phyloP scores from a whole-genome alignment of 2,888 invertebrate genomes.

The Hesperia comma region DNA sequence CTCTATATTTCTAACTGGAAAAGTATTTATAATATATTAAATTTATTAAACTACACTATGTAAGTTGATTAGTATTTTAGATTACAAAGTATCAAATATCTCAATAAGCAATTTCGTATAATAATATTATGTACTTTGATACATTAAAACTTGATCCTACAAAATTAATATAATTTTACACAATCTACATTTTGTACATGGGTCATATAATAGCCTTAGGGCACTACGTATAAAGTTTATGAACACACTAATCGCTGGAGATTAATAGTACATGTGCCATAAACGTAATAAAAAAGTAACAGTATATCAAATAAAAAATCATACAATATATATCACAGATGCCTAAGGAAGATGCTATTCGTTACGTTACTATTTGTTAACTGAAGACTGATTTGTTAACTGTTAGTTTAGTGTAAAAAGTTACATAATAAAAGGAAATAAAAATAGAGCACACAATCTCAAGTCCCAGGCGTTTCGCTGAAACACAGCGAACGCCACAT shows the following conservation, averaged over 20 bases:
- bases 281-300: slow-evolving; percentile 35
- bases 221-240: slow-evolving; percentile 45
- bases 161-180: slow-evolving; percentile 50
- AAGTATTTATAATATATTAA: background rate
- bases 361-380: slow-evolving; percentile 62
- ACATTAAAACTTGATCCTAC: slow-evolving; percentile 11
- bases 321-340: slow-evolving; percentile 79
- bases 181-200: slow-evolving; percentile 68
- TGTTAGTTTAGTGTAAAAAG: slow-evolving; percentile 56
- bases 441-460: slow-evolving; percentile 71
- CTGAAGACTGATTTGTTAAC: too few relatives aligned
- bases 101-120: slow-evolving; percentile 12
- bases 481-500: slow-evolving; percentile 29
- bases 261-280: slow-evolving; percentile 47
- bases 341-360: slow-evolving; percentile 76
- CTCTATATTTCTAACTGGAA: background rate
- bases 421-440: slow-evolving; percentile 47
- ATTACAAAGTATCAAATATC: slow-evolving; percentile 26
- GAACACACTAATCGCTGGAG: slow-evolving; percentile 47
- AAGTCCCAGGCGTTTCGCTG: slow-evolving; percentile 47
- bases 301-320: slow-evolving; percentile 51
- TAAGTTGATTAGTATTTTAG: slow-evolving; percentile 40
- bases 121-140: slow-evolving; percentile 11
- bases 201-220: slow-evolving; percentile 51
- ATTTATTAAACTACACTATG: slow-evolving; percentile 20